These are phyloP conservation scores for Poeciliopsis turneri DNA, from an alignment of 2,797 vertebrate genomes.

Conservation along the genomic window DNA sequence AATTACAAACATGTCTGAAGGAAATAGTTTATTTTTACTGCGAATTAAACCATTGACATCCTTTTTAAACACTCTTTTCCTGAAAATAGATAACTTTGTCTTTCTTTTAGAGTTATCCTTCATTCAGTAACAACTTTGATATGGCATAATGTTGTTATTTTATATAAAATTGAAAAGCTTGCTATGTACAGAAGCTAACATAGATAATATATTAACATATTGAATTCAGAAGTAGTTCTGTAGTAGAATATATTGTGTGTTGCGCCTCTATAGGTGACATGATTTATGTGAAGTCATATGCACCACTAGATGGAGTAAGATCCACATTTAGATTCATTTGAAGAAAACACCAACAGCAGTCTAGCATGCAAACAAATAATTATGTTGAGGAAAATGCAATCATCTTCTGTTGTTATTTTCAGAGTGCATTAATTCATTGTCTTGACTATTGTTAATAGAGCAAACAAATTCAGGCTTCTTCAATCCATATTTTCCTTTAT, in stretches of 20 bases:
- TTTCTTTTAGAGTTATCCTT: neutral
- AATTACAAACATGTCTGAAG: neutral
- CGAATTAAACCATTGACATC: neutral
- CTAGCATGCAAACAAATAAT: constrained; percentile 20
- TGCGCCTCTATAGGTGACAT: neutral
- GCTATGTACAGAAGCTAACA: neutral
- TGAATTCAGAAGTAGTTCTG: neutral
- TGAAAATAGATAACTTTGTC: neutral
- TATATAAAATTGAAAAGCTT: neutral
- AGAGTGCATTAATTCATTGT: neutral
- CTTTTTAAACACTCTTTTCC: neutral
- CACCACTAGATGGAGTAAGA: constrained; percentile 63
- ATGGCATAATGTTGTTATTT: too few species aligned
- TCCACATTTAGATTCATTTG: constrained; percentile 32
- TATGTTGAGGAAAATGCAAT: constrained; percentile 5
- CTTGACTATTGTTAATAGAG: constrained; percentile 6
- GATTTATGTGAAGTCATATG: neutral
- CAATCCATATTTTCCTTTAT: constrained; percentile 16
- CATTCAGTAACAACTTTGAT: neutral
- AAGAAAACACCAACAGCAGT: constrained; percentile 32
- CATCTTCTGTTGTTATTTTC: constrained; percentile 2
- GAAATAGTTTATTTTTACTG: neutral
- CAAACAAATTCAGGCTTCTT: constrained; percentile 8
- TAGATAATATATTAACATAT: neutral
- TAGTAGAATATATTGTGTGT: constrained; percentile 24